A percentile compares a stretch with the other conserved stretches of the same genome.
Evolutionary conservation across 2,888 invertebrate genomes (phyloP).

Genomic region (Melanophora roralis): DNA sequence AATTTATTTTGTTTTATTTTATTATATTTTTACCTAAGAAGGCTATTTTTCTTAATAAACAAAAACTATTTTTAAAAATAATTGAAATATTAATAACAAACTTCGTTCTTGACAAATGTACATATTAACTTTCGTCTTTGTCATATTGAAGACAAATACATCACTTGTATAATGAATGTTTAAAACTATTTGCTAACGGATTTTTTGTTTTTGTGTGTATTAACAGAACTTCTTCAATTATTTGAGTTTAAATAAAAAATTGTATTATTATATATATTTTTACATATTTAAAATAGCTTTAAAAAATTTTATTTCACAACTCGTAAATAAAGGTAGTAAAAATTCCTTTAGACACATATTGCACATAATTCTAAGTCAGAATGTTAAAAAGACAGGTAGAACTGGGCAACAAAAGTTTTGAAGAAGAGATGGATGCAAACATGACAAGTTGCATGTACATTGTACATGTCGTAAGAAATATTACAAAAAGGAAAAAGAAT

Average conservation of each 20-base stretch:
- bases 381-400: not conserved
- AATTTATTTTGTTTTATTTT: too few relatives aligned
- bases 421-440: not conserved
- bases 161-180: conserved; percentile 5
- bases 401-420: not conserved
- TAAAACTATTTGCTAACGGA: not conserved
- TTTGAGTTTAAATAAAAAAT: not conserved
- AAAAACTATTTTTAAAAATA: too few relatives aligned
- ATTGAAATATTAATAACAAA: too few relatives aligned
- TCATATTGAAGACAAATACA: conserved; percentile 23
- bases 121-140: conserved; percentile 14
- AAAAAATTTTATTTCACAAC: conserved; percentile 3
- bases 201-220: not conserved
- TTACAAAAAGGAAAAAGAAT: too few relatives aligned
- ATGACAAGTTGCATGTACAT: not conserved
- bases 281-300: conserved; percentile 4
- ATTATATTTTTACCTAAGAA: too few relatives aligned
- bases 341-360: not conserved
- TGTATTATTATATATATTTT: not conserved
- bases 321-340: not conserved
- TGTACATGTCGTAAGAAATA: not conserved
- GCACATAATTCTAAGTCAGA: not conserved
- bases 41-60: too few relatives aligned
- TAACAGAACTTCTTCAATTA: not conserved
- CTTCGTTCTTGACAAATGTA: too few relatives aligned